Percentiles rank a stretch among this genome's conserved stretches.
These are phyloP conservation scores for Lordiphosa stackelbergi DNA, from an alignment of 1,140 invertebrate genomes.

Conservation along the genomic window DNA sequence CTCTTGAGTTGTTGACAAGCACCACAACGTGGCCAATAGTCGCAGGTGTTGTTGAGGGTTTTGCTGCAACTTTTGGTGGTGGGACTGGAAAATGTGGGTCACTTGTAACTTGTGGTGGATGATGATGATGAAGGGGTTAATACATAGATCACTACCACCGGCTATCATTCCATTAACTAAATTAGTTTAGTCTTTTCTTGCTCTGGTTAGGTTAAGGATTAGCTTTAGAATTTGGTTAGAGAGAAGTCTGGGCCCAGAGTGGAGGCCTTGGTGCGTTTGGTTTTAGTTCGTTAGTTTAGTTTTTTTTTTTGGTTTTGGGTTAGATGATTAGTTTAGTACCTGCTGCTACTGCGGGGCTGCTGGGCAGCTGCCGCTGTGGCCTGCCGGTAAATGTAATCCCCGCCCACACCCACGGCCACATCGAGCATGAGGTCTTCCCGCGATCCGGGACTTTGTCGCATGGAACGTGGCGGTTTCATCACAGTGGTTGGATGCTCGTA, in stretches of 20 bases:
- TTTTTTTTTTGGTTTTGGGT: constrained; percentile 3
- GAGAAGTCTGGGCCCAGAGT: constrained; percentile 5
- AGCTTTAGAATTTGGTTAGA: constrained; percentile 5
- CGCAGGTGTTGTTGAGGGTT: constrained; percentile 46
- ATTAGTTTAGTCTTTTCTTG: constrained; percentile 32
- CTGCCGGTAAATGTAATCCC: constrained; percentile 53
- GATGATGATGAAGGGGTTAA: constrained; percentile 1
- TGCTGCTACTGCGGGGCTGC: constrained; percentile 53
- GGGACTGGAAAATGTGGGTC: neutral
- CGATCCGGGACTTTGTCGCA: constrained; percentile 47
- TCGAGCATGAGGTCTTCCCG: constrained; percentile 52
- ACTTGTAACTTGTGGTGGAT: neutral
- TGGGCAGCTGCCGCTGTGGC: constrained; percentile 24
- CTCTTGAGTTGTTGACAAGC: constrained; percentile 35
- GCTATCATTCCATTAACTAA: no score
- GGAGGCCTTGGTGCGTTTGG: constrained; percentile 16
- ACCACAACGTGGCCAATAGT: constrained; percentile 71
- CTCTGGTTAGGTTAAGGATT: constrained; percentile 24
- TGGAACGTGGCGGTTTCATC: constrained; percentile 48
- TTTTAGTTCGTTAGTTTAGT: constrained; percentile 19
- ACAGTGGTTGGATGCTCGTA: constrained; percentile 69
- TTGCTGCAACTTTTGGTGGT: constrained; percentile 47
- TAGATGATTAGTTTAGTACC: constrained; percentile 51
- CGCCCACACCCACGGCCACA: constrained; percentile 45
- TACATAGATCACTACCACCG: constrained; percentile 11